phyloP scores from a whole-genome alignment of 1,140 invertebrate genomes.

The Drosophila trapezifrons region DNA sequence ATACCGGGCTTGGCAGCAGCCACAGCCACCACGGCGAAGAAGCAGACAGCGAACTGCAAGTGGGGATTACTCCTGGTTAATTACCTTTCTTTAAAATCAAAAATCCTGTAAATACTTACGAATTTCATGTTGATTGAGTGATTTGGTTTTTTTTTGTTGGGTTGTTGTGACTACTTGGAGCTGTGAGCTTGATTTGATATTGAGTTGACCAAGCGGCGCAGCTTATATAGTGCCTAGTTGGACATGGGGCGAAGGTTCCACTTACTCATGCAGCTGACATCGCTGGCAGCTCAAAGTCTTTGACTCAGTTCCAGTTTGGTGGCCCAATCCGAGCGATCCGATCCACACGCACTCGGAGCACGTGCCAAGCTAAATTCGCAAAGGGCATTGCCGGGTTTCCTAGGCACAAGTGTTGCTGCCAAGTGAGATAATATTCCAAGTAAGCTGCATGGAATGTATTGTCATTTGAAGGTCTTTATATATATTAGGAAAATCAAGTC shows the following conservation, averaged over 20 bases:
- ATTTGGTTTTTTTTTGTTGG: slow-evolving; percentile 21
- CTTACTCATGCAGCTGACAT: slow-evolving; percentile 69
- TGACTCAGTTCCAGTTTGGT: slow-evolving; percentile 44
- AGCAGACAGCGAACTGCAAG: slow-evolving; percentile 79
- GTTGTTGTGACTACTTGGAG: slow-evolving; percentile 57
- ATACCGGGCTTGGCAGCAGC: slow-evolving; percentile 75
- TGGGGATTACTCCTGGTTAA: background rate
- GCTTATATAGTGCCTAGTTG: slow-evolving; percentile 53
- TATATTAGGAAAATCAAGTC: background rate
- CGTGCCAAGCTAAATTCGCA: slow-evolving; percentile 47
- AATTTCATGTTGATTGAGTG: slow-evolving; percentile 75
- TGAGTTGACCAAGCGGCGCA: slow-evolving; percentile 2
- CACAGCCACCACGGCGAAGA: slow-evolving; percentile 76
- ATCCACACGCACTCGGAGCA: slow-evolving; percentile 46
- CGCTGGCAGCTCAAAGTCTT: slow-evolving; percentile 36
- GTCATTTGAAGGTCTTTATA: background rate
- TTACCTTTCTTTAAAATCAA: background rate
- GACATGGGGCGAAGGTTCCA: slow-evolving; percentile 52
- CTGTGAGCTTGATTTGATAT: slow-evolving; percentile 70
- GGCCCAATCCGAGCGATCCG: slow-evolving; percentile 36
- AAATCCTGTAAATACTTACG: slow-evolving; percentile 60
- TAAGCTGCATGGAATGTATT: background rate
- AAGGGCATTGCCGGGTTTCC: slow-evolving; percentile 37
- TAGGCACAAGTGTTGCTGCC: background rate
- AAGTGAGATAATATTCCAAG: background rate